Evolutionary conservation across 2,113 vertebrate genomes (phyloP).

Genomic region (Halcyon senegalensis): DNA sequence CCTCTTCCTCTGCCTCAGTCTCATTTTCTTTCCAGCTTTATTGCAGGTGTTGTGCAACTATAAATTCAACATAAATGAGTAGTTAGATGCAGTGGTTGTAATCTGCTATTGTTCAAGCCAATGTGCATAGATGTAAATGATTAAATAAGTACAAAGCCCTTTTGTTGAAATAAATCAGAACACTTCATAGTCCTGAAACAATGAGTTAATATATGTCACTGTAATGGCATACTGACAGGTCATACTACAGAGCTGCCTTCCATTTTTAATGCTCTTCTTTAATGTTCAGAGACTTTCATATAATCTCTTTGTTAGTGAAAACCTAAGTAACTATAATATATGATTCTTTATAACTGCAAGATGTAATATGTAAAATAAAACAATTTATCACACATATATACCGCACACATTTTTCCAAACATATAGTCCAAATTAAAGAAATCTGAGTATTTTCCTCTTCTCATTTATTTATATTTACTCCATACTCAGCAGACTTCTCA

Average conservation of each 20-base stretch:
- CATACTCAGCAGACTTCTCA: background rate
- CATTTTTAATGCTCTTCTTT: background rate
- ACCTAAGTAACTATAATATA: background rate
- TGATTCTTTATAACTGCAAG: background rate
- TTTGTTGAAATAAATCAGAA: background rate
- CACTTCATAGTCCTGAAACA: background rate
- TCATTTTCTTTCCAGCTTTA: background rate
- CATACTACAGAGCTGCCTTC: background rate
- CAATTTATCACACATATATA: background rate
- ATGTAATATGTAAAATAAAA: background rate
- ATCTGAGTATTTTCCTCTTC: background rate
- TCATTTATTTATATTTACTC: background rate
- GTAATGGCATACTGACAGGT: background rate
- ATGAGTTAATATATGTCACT: background rate
- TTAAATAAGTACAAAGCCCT: background rate
- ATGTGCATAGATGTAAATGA: background rate
- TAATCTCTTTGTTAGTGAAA: background rate
- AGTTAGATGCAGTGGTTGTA: background rate
- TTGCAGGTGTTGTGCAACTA: background rate
- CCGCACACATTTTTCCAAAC: background rate
- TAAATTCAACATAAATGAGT: background rate
- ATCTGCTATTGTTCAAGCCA: background rate
- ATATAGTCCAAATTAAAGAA: background rate
- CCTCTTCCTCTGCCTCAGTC: background rate
- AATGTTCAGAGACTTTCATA: background rate